Conservation (phyloP, 2,888 invertebrate species). For the Podabrus alpinus region DNA sequence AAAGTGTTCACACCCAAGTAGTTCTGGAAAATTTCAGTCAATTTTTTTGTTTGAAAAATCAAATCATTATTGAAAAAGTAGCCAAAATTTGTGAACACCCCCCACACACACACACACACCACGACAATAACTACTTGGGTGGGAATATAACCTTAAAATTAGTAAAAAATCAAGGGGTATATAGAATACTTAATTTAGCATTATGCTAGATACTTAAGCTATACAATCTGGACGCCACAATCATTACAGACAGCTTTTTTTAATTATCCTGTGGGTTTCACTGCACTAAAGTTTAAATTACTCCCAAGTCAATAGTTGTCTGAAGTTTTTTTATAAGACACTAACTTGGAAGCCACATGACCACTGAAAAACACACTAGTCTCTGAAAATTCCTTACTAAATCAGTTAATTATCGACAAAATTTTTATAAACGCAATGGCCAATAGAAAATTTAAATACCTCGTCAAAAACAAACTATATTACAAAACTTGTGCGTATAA, state of each 20-base stretch:
- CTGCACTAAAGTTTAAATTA: slow-evolving; percentile 18
- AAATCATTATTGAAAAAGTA: background rate
- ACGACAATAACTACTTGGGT: background rate
- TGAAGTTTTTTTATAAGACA: slow-evolving; percentile 25
- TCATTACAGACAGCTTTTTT: slow-evolving; percentile 39
- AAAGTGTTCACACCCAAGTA: background rate
- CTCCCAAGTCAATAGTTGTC: slow-evolving; percentile 23
- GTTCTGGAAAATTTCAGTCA: background rate
- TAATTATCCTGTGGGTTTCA: slow-evolving; percentile 23
- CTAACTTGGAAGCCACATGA: slow-evolving; percentile 29
- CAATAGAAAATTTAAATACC: slow-evolving; percentile 5
- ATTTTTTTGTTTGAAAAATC: background rate
- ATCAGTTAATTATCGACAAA: slow-evolving; percentile 36
- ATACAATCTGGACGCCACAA: slow-evolving; percentile 43
- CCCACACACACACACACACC: background rate
- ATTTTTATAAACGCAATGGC: slow-evolving; percentile 9
- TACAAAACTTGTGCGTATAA: slow-evolving; percentile 40
- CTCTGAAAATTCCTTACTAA: slow-evolving; percentile 32
- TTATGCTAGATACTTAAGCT: slow-evolving; percentile 39
- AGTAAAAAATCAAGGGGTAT: slow-evolving; percentile 28
- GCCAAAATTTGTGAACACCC: background rate
- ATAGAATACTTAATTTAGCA: slow-evolving; percentile 35
- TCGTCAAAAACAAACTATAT: slow-evolving; percentile 30
- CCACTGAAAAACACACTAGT: slow-evolving; percentile 31
- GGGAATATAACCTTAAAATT: background rate